These are phyloP conservation scores for Myotis pilosus DNA, from an alignment of 2,797 vertebrate genomes.

Conservation along the genomic window DNA sequence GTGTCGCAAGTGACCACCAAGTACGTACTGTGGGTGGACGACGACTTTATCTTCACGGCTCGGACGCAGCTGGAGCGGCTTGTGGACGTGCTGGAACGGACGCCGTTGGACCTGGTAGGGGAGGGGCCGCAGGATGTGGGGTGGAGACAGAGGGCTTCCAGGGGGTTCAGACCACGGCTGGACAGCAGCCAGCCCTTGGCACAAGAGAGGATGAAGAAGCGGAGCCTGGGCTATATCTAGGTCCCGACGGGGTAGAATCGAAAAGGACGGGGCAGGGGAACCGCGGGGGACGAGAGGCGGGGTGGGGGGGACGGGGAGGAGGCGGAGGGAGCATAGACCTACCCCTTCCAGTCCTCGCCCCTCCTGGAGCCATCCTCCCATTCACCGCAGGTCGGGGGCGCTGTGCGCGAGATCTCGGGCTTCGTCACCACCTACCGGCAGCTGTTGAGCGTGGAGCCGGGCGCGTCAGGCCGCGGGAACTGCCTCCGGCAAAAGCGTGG, in stretches of 20 bases:
- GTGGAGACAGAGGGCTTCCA: neutral
- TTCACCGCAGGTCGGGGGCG: conserved; percentile 91
- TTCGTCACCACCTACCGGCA: conserved; percentile 91
- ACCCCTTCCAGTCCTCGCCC: too few species aligned
- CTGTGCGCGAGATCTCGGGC: conserved; percentile 91
- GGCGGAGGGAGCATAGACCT: neutral
- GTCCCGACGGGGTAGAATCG: neutral
- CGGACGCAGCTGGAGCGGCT: conserved; percentile 92
- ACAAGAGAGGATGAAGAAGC: neutral
- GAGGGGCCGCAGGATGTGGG: neutral
- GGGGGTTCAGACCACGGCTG: neutral
- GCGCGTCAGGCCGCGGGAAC: conserved; percentile 87
- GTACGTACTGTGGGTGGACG: conserved; percentile 95
- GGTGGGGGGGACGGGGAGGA: too few species aligned
- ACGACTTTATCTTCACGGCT: conserved; percentile 93
- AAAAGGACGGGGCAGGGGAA: neutral
- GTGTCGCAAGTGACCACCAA: conserved; percentile 95
- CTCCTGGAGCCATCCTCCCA: neutral
- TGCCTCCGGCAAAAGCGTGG: conserved; percentile 89
- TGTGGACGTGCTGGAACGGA: conserved; percentile 93
- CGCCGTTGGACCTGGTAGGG: conserved; percentile 92
- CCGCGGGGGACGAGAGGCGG: too few species aligned
- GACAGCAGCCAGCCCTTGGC: neutral
- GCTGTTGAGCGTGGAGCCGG: conserved; percentile 87
- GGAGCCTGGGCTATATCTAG: neutral